phyloP scores from a whole-genome alignment of 2,888 invertebrate species.

The Mesoligia furuncula region DNA sequence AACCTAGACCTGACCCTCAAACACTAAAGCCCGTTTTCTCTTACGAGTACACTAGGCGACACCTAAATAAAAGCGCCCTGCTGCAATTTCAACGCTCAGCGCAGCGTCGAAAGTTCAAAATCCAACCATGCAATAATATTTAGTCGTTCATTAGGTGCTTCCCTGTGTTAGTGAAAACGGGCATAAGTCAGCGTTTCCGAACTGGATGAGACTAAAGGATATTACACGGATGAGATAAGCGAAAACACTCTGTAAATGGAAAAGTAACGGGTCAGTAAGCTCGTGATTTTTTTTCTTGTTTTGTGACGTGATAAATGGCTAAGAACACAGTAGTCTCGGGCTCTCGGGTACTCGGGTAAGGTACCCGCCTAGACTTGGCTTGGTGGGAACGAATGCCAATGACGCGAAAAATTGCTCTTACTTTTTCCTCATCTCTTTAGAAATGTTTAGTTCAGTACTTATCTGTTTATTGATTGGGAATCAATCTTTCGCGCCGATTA shows the following conservation, averaged over 20 bases:
- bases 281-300: slow-evolving; percentile 81
- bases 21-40: background rate
- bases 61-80: background rate
- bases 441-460: slow-evolving; percentile 69
- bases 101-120: background rate
- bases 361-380: slow-evolving; percentile 73
- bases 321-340: slow-evolving; percentile 67
- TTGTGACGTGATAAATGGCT: slow-evolving; percentile 86
- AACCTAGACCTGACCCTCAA: slow-evolving; percentile 1
- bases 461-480: slow-evolving; percentile 55
- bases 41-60: background rate
- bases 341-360: slow-evolving; percentile 44
- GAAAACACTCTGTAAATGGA: slow-evolving; percentile 84
- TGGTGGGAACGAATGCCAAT: slow-evolving; percentile 81
- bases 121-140: background rate
- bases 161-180: background rate
- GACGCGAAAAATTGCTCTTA: slow-evolving; percentile 84
- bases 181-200: slow-evolving; percentile 44
- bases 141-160: background rate
- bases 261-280: slow-evolving; percentile 86
- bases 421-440: slow-evolving; percentile 77
- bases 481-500: slow-evolving; percentile 37
- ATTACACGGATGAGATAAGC: slow-evolving; percentile 84
- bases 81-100: background rate
- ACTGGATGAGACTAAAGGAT: slow-evolving; percentile 73